Base-by-base conservation (phyloP, 2,797 vertebrate genomes). In the Pantherophis vulpinus region DNA sequence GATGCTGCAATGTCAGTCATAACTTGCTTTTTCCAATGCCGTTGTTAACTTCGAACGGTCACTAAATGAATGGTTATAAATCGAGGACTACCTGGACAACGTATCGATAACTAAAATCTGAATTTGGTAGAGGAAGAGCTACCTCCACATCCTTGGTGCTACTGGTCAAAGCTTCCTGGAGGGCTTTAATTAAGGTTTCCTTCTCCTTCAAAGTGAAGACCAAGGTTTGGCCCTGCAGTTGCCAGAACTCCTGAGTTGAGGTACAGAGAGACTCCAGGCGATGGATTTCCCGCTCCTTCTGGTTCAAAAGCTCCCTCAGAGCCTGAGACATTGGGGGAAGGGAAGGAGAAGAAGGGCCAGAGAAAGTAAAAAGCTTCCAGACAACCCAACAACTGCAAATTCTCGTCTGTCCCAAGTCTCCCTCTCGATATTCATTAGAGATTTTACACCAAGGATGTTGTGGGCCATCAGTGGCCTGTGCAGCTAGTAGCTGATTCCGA, bases 111-210 rank as follows among this genome's bases (percentile, higher is more conserved):
- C 4, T 25, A 25, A 47, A 83, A 47, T 25, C 74, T 83, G 74
- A 47, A 83, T 47, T 83, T 47, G 37, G 74, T 10, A 47, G 16
- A 74, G 70, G 70, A 63, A 27, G 14, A 10, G 0, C 3, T 92
- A 96, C 96, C 95, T 95, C 94, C 74, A 96, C 90, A 59, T 96
- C 96, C 54, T 92, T 92, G 32, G 92, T 94, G 59, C 95, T 93
- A 83, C 95, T 96, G 86, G 70, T 61, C 23, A 96, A 91, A 0
- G 95, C 94, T 2, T 70, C 94, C 55, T 93, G 96, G 23, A 96
- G 90, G 0, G 94, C 93, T 23, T 86, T 20, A 18, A 95, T 91
- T 60, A 96, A 90, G 3, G 86, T 1, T 8, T 96, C 94, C 29
- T 94, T 93, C 70, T 95, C 95, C 37, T 79, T 88, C 95, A 95